phyloP scores from a whole-genome alignment of 2,113 vertebrate genomes.

The Sylvia atricapilla region DNA sequence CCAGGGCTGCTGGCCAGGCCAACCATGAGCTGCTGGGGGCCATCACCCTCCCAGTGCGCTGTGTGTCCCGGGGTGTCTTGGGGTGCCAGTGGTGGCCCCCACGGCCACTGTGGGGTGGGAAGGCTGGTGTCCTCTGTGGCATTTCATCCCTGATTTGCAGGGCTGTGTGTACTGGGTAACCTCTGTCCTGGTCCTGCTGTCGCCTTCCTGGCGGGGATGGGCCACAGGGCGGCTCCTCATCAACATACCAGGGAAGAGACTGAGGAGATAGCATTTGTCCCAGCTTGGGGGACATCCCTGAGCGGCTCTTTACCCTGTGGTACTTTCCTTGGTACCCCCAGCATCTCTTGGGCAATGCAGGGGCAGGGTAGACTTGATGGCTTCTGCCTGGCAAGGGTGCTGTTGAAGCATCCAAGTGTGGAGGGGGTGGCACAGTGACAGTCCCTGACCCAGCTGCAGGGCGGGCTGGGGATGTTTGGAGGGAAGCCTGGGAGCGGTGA shows the following conservation, averaged over 20 bases:
- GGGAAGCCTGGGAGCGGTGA: background rate
- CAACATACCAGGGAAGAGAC: background rate
- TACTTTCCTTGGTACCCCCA: background rate
- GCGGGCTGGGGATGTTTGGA: background rate
- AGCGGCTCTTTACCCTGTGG: background rate
- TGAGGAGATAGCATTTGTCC: background rate
- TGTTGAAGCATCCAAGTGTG: background rate
- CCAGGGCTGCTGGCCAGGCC: background rate
- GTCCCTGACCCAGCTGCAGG: background rate
- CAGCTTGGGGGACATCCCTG: background rate
- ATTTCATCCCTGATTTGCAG: background rate
- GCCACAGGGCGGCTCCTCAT: background rate
- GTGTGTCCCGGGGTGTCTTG: background rate
- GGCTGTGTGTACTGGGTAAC: background rate
- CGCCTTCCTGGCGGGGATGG: background rate
- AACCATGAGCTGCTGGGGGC: background rate
- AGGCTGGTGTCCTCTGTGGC: background rate
- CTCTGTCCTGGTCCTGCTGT: background rate
- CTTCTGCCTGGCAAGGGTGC: background rate
- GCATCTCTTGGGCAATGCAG: background rate
- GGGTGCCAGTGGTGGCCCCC: background rate
- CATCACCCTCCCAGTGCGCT: fast-evolving
- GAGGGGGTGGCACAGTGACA: background rate
- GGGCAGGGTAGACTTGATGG: background rate
- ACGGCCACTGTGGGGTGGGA: background rate